Base-by-base conservation (phyloP, 2,888 invertebrate genomes). In the Ophion slaviceki region DNA sequence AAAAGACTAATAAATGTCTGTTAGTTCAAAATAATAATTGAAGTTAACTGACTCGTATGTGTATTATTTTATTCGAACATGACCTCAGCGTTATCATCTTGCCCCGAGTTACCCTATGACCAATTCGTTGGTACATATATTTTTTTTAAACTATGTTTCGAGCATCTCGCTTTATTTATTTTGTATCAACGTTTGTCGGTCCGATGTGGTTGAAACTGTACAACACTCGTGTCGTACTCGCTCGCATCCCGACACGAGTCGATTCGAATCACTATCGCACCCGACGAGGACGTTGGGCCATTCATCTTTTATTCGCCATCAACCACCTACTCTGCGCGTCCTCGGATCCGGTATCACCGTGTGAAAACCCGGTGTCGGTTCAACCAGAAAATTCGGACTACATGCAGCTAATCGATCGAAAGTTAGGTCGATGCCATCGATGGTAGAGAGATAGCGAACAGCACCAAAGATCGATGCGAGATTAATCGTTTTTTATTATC, bases 261-360 rank as follows among this genome's bases (percentile, higher is more conserved):
- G 53, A 40, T 32, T 14, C 17, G n/a, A 70, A 70, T 28, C 53
- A 24, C 70, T 8, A 20, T 28, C 45, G 28, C 28, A 8, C 20
- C 17, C 14, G 53, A 28, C 70, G 53, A 53, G 47, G 4, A 77
- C 81, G 76, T 68, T 72, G 71, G 71, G 82, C 84, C 78, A 87
- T 89, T 87, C 71, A 77, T 71, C 76, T 77, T 47, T 72, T 77
- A 77, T 77, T 77, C 74, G 74, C 75, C 80, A 80, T 40, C 28
- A 80, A 28, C 64, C 17, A 45, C 67, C 61, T 20, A 57, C 17
- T 57, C 57, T 57, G n/a, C 57, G n/a, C 57, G n/a, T 17, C 57
- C 57, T n/a, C n/a, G 14, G n/a, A 57, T 8, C 14, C 17, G 14
- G 57, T 57, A 57, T 57, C 14, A n/a, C 57, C n/a, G 57, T 14